These are phyloP conservation scores for Automeris io DNA, from an alignment of 2,888 invertebrate genomes.

Conservation along the genomic window DNA sequence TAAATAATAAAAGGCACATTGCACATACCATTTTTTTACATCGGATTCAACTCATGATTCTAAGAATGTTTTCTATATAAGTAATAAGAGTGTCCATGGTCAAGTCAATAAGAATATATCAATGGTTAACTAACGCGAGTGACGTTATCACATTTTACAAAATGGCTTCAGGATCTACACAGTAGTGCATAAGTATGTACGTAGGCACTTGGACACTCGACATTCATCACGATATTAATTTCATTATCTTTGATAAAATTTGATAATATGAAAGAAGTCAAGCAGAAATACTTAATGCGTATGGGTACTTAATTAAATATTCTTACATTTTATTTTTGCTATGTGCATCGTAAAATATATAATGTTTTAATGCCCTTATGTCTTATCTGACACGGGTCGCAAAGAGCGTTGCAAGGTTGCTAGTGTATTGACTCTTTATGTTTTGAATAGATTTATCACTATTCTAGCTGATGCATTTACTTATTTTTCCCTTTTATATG, in stretches of 20 bases:
- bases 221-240: conserved; percentile 4
- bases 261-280: conserved; percentile 2
- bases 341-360: conserved; percentile 40
- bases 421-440: conserved; percentile 72
- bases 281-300: neutral
- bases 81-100: too few relatives aligned
- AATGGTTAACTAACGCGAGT: neutral
- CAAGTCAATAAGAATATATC: neutral
- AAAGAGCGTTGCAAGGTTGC: conserved; percentile 74
- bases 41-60: too few relatives aligned
- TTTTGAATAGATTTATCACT: conserved; percentile 66
- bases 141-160: conserved; percentile 2
- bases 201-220: neutral
- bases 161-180: conserved; percentile 1
- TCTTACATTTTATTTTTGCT: conserved; percentile 1
- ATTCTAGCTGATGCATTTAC: conserved; percentile 48
- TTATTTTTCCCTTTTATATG: conserved; percentile 30
- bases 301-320: conserved; percentile 3
- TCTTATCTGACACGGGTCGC: conserved; percentile 70
- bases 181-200: neutral
- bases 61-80: too few relatives aligned
- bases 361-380: conserved; percentile 67
- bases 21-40: too few relatives aligned
- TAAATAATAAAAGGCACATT: too few relatives aligned
- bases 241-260: conserved; percentile 7